These are phyloP conservation scores for Cantharis rustica DNA, from an alignment of 2,888 invertebrate genomes.

Conservation along the genomic window DNA sequence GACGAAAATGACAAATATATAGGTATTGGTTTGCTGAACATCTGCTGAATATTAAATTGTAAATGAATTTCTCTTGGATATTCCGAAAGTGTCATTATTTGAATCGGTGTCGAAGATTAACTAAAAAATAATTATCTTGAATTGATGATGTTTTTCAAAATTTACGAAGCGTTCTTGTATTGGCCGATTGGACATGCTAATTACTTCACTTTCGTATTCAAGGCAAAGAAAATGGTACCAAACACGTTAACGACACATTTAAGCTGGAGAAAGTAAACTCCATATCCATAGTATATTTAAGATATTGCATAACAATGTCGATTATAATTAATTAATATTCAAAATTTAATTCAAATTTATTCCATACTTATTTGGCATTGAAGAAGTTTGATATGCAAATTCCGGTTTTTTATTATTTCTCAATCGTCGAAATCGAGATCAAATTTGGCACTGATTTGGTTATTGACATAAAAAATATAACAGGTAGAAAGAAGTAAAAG, in stretches of 20 bases:
- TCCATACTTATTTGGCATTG: constrained; percentile 1
- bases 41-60: constrained; percentile 1
- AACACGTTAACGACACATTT: neutral
- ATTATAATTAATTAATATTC: neutral
- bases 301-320: neutral
- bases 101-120: neutral
- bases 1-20: neutral
- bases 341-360: neutral
- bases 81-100: neutral
- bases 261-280: neutral
- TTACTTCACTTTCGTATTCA: neutral
- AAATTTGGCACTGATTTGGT: neutral
- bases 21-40: neutral
- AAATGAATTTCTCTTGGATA: neutral
- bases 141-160: neutral
- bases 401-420: neutral
- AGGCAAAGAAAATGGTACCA: neutral
- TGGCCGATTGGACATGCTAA: neutral
- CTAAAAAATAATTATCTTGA: neutral
- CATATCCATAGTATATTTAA: neutral
- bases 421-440: neutral
- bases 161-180: neutral
- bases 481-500: neutral
- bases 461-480: neutral
- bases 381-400: neutral